These are phyloP conservation scores for Eulithis prunata DNA, from an alignment of 2,888 invertebrate species.

Conservation along the genomic window DNA sequence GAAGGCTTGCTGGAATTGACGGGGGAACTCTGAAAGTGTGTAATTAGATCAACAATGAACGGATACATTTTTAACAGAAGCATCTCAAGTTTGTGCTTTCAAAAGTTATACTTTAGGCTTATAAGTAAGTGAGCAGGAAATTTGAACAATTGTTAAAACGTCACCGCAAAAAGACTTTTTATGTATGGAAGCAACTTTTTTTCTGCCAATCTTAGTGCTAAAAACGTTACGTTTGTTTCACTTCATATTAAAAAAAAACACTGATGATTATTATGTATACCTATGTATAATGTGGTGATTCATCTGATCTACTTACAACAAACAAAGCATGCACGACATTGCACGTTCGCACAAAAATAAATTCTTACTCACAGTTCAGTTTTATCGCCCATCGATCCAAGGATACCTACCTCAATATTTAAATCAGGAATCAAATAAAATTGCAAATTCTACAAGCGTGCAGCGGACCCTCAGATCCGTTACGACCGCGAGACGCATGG, in stretches of 20 bases:
- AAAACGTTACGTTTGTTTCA: too few species aligned
- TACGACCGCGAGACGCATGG: constrained; percentile 52
- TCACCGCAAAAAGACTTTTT: too few species aligned
- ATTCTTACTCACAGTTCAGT: constrained; percentile 22
- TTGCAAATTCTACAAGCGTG: constrained; percentile 56
- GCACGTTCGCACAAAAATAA: constrained; percentile 1
- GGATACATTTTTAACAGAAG: neutral
- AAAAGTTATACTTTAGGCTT: too few species aligned
- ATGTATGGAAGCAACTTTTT: too few species aligned
- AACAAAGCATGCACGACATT: neutral
- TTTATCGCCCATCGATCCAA: constrained; percentile 37
- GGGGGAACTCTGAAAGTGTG: constrained; percentile 18
- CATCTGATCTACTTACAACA: neutral
- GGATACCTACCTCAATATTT: constrained; percentile 54
- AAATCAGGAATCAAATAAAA: constrained; percentile 67
- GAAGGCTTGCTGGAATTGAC: constrained; percentile 40
- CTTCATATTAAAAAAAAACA: too few species aligned
- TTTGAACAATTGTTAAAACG: too few species aligned
- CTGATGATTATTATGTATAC: too few species aligned
- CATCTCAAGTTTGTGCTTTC: too few species aligned
- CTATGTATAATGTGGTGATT: neutral
- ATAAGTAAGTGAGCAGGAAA: too few species aligned
- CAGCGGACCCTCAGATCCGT: constrained; percentile 51
- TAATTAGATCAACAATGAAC: constrained; percentile 21
- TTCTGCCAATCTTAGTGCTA: too few species aligned